Evolutionary conservation across 2,888 invertebrate genomes (phyloP), one percentile per base, ranked within the genome.

Genomic region (Epiperipatus broadwayi): DNA sequence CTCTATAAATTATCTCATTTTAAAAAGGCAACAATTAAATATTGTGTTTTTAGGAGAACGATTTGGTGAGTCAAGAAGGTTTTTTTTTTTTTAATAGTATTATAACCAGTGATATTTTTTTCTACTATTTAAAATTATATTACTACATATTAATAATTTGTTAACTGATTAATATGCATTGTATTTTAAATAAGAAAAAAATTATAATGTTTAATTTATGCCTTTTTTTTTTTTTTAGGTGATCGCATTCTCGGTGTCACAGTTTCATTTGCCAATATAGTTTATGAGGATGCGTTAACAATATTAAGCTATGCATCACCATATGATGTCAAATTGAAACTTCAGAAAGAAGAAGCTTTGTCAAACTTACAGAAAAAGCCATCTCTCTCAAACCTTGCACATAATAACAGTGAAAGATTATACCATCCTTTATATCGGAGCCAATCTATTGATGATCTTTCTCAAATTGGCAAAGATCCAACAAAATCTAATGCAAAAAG

Each of bases 291-390:
- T 53, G 87, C 87, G 0, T 65, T 85, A 37, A 78, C 80, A 2
- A 80, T 89, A 44, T 63, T 89, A 29, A 81, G 83, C 44, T 80
- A 85, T 46, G 85, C 85, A 4, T 84, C 84, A 27, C 85, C 87
- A 0, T 87, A 87, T 54, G 79, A 80, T 42, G 78, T 83, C 12
- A 73, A 75, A 45, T 62, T 85, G 43, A 77, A 78, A 53, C 70
- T 83, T 21, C 70, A 74, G 52, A 69, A 68, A 46, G 35, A n/a
- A 35, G 37, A 8, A 31, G 35, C 33, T 18, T 15, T 2, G 22
- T 21, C 21, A 3, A 29, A 18, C 42, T 38, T 8, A 42, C 61
- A 62, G 2, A 51, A 60, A 8, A 58, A 61, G 50, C 39, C 47
- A 50, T 41, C 46, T 65, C 39, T 8, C 22, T 35, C 3, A 22